A percentile compares a stretch with the other conserved stretches of the same genome.
Conservation (phyloP, 2,888 invertebrate genomes). For the Zele albiditarsus region DNA sequence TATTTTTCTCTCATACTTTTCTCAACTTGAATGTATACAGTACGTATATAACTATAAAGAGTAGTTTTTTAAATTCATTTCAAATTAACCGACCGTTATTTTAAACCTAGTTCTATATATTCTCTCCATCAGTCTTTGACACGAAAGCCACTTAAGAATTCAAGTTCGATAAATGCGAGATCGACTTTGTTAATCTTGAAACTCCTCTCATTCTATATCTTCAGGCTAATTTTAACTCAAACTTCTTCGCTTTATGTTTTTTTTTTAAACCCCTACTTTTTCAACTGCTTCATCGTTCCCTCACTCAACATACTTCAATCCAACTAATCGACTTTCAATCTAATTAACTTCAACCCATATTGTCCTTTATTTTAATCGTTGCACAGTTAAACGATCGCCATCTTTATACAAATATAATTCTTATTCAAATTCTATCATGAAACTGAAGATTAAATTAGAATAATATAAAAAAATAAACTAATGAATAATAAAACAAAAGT, state of each 20-base stretch:
- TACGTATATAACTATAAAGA: conserved; percentile 10
- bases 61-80: conserved; percentile 20
- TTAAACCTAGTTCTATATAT: conserved; percentile 9
- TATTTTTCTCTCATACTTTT: conserved; percentile 2
- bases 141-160: not conserved
- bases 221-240: conserved; percentile 22
- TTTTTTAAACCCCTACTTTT: not conserved
- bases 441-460: not conserved
- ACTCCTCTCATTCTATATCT: not conserved
- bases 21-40: not conserved
- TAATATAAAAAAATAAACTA: not conserved
- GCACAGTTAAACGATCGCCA: conserved; percentile 27
- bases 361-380: not conserved
- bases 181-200: conserved; percentile 17
- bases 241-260: not conserved
- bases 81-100: conserved; percentile 24
- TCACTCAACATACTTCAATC: not conserved
- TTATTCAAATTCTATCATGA: not conserved
- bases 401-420: not conserved
- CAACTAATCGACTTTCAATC: conserved; percentile 5
- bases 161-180: conserved; percentile 27
- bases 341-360: not conserved
- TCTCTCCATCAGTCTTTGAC: not conserved
- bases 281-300: not conserved
- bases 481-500: not conserved